Percentiles rank a stretch among this genome's conserved stretches.
phyloP scores from a whole-genome alignment of 2,888 invertebrate species.

The Laspeyria flexula region DNA sequence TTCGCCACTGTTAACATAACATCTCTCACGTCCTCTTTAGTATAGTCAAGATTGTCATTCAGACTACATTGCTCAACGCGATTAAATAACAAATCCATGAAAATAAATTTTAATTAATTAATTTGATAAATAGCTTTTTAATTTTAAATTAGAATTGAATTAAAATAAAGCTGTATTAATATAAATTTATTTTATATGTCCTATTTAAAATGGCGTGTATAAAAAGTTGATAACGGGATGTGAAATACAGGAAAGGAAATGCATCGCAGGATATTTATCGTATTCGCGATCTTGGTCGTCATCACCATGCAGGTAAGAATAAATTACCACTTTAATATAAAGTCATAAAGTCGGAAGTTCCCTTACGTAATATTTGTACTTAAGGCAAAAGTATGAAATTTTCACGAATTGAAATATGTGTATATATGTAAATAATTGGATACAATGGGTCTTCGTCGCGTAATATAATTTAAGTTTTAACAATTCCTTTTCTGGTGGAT shows the following conservation, averaged over 20 bases:
- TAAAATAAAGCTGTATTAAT: background rate
- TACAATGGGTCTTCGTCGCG: too few relatives aligned
- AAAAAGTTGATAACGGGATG: conserved; percentile 65
- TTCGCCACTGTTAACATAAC: conserved; percentile 59
- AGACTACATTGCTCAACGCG: conserved; percentile 40
- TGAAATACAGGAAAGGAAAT: conserved; percentile 64
- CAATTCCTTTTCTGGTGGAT: too few relatives aligned
- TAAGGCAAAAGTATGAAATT: too few relatives aligned
- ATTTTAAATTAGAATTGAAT: too few relatives aligned
- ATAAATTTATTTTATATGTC: conserved; percentile 2
- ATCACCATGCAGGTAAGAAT: conserved; percentile 70
- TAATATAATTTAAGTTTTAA: too few relatives aligned
- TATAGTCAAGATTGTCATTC: conserved; percentile 46
- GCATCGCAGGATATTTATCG: conserved; percentile 66
- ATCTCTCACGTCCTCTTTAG: conserved; percentile 55
- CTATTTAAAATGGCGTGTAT: conserved; percentile 45
- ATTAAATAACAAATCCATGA: conserved; percentile 9
- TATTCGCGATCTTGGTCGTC: conserved; percentile 60
- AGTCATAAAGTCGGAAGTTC: too few relatives aligned
- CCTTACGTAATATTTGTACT: too few relatives aligned
- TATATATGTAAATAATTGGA: too few relatives aligned
- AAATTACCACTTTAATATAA: background rate
- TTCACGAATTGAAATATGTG: too few relatives aligned
- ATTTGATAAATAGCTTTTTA: too few relatives aligned
- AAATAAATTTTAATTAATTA: too few relatives aligned